Conservation (phyloP, 2,888 invertebrate genomes). For the Byasa hedistus region DNA sequence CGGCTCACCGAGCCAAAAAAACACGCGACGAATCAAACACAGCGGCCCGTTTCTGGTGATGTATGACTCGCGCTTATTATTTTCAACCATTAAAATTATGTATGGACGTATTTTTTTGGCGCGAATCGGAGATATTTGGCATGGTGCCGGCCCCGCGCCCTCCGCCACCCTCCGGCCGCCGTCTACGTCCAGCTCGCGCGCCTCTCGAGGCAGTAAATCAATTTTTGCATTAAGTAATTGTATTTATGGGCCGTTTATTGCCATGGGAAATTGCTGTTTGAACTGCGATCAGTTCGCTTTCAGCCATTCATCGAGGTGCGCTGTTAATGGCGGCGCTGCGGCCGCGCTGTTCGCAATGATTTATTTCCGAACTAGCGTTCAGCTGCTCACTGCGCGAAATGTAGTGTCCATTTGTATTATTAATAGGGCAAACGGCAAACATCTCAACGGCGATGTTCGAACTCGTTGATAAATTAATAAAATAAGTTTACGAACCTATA, state of each 20-base stretch:
- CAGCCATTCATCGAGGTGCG: slow-evolving; percentile 1
- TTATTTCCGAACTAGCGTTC: no score
- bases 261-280: slow-evolving; percentile 67
- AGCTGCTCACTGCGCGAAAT: no score
- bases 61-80: slow-evolving; percentile 68
- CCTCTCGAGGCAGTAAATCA: slow-evolving; percentile 62
- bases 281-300: slow-evolving; percentile 49
- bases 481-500: no score
- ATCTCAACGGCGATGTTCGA: no score
- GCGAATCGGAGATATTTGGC: slow-evolving; percentile 46
- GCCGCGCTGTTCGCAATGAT: no score
- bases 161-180: no score
- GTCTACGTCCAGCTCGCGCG: slow-evolving; percentile 28
- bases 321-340: no score
- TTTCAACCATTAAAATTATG: slow-evolving; percentile 74
- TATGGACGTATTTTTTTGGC: slow-evolving; percentile 51
- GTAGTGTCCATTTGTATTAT: no score
- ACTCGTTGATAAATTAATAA: no score
- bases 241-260: slow-evolving; percentile 76
- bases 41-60: slow-evolving; percentile 53
- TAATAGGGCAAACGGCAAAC: no score
- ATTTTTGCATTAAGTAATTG: slow-evolving; percentile 76
- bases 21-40: slow-evolving; percentile 73
- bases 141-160: slow-evolving; percentile 49
- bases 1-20: slow-evolving; percentile 54